A percentile compares a stretch with the other conserved stretches of the same genome.
phyloP scores from a whole-genome alignment of 2,888 invertebrate species.

The Drosophila greeni region DNA sequence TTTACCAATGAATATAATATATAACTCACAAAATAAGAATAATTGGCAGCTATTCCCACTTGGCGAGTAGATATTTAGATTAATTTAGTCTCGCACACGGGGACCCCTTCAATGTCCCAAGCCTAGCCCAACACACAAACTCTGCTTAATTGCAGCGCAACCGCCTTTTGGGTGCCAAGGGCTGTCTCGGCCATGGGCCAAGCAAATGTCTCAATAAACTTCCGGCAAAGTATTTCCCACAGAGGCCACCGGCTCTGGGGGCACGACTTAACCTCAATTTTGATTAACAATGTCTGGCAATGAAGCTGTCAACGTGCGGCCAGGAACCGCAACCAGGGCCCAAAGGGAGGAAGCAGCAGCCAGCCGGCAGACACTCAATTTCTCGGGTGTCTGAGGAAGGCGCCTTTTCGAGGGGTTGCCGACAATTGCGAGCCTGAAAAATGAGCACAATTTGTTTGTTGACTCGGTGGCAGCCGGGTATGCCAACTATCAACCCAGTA shows the following conservation, averaged over 20 bases:
- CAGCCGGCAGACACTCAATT: slow-evolving; percentile 8
- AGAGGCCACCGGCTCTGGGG: slow-evolving; percentile 46
- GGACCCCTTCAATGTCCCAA: neutral
- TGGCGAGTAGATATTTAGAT: neutral
- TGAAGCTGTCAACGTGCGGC: slow-evolving; percentile 71
- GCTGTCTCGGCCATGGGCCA: slow-evolving; percentile 41
- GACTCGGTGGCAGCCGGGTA: slow-evolving; percentile 46
- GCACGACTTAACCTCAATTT: slow-evolving; percentile 71
- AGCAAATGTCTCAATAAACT: slow-evolving; percentile 64
- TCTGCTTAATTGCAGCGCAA: slow-evolving; percentile 58
- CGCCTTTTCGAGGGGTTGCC: neutral
- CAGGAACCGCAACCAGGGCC: slow-evolving; percentile 10
- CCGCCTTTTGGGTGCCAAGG: slow-evolving; percentile 28
- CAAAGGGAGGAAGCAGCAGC: neutral
- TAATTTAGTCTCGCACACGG: neutral
- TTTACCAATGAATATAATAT: neutral
- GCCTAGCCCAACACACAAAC: slow-evolving; percentile 51
- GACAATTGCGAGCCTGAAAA: slow-evolving; percentile 56
- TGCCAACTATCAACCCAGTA: slow-evolving; percentile 13
- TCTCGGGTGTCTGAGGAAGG: neutral
- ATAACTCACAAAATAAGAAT: neutral
- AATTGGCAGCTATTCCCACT: neutral
- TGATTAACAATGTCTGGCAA: slow-evolving; percentile 74
- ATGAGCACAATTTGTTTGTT: slow-evolving; percentile 67
- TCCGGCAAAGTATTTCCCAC: slow-evolving; percentile 37